Conservation (phyloP, 1,140 invertebrate species). For the Heliconius melpomene region DNA sequence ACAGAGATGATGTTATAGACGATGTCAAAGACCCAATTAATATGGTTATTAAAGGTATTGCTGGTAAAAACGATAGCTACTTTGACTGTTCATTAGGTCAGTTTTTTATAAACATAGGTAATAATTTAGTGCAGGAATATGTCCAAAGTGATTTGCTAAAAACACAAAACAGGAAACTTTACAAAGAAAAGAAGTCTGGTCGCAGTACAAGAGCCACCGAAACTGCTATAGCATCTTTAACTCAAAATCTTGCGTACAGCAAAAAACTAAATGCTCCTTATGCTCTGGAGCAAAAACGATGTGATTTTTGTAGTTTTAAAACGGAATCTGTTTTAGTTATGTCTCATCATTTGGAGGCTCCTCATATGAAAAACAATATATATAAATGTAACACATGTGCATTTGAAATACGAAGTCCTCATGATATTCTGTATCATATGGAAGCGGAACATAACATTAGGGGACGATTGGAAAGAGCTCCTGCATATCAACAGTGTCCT, state of each 20-base stretch:
- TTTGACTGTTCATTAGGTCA: constrained; percentile 94
- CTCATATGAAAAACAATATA: constrained; percentile 94
- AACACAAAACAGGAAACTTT: constrained; percentile 91
- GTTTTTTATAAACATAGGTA: constrained; percentile 95
- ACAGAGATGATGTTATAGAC: constrained; percentile 77
- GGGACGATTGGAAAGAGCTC: constrained; percentile 91
- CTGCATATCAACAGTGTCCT: constrained; percentile 94
- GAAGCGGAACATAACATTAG: constrained; percentile 93
- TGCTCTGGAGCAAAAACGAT: constrained; percentile 90
- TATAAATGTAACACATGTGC: constrained; percentile 94
- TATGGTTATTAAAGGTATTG: constrained; percentile 67
- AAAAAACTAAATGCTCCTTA: constrained; percentile 95
- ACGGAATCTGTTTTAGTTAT: constrained; percentile 94
- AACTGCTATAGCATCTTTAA: constrained; percentile 89
- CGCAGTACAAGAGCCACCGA: constrained; percentile 87
- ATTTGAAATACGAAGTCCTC: constrained; percentile 91
- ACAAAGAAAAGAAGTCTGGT: constrained; percentile 82
- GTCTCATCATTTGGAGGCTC: constrained; percentile 94
- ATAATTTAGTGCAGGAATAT: constrained; percentile 95
- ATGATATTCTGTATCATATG: constrained; percentile 95
- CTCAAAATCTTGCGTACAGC: constrained; percentile 92
- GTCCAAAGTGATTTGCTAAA: constrained; percentile 94
- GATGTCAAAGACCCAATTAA: constrained; percentile 79
- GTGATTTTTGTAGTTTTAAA: constrained; percentile 95
- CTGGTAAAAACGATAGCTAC: constrained; percentile 83